Evolutionary conservation across 2,888 invertebrate genomes (phyloP).

Genomic region (Lasioglossum oenotherae): DNA sequence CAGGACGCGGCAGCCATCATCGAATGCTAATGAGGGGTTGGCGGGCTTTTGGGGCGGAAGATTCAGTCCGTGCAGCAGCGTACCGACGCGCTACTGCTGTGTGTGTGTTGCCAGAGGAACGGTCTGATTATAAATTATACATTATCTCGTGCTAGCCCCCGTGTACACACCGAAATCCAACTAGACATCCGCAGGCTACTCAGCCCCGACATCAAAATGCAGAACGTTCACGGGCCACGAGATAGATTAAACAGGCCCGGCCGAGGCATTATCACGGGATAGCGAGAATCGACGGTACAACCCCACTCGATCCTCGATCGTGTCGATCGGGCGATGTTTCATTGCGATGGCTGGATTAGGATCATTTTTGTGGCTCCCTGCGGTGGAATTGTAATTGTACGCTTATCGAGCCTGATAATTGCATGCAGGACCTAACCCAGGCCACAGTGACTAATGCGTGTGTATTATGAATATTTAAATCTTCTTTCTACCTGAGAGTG

Average conservation of each 20-base stretch:
- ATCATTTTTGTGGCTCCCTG: background rate
- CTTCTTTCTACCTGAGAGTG: background rate
- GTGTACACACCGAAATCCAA: slow-evolving; percentile 69
- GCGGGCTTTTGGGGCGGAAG: slow-evolving; percentile 78
- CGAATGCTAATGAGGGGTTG: slow-evolving; percentile 84
- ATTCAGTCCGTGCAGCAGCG: slow-evolving; percentile 73
- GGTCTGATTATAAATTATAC: slow-evolving; percentile 84
- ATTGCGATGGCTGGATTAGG: background rate
- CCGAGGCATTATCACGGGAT: slow-evolving; percentile 13
- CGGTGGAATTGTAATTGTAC: background rate
- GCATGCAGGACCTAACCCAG: background rate
- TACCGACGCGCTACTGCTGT: slow-evolving; percentile 23
- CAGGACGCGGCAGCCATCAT: slow-evolving; percentile 84
- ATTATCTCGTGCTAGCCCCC: slow-evolving; percentile 75
- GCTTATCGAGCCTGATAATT: background rate
- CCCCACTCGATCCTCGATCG: background rate
- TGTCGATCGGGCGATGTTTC: background rate
- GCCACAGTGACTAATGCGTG: background rate
- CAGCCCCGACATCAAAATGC: slow-evolving; percentile 62
- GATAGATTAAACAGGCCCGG: slow-evolving; percentile 62
- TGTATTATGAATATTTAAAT: background rate
- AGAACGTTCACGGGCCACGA: slow-evolving; percentile 49
- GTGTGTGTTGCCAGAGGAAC: slow-evolving; percentile 74
- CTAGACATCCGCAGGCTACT: slow-evolving; percentile 59
- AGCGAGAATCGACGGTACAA: background rate